Conservation (phyloP, 2,113 vertebrate genomes). For the Bombycilla garrulus region DNA sequence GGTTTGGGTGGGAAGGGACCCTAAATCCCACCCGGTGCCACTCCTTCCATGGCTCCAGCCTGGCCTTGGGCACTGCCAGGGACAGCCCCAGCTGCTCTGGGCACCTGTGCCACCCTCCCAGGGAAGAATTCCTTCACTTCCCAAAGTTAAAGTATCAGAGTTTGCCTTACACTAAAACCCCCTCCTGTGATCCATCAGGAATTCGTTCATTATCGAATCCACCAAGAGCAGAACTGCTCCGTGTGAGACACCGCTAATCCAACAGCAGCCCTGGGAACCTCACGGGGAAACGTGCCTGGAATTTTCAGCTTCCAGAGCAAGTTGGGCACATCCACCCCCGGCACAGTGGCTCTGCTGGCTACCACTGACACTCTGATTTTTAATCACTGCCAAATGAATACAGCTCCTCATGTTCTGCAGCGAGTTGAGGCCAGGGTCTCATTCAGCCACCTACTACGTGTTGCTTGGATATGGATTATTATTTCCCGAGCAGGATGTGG, state of each 20-base stretch:
- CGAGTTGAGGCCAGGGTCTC: neutral
- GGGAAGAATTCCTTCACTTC: neutral
- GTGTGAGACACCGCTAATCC: neutral
- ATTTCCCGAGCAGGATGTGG: neutral
- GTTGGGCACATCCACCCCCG: neutral
- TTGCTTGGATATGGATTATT: neutral
- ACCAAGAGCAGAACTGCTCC: neutral
- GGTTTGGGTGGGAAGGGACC: accelerated
- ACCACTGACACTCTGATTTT: neutral
- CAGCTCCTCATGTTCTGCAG: neutral
- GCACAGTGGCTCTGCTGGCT: neutral
- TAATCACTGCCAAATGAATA: neutral
- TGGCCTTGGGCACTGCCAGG: neutral
- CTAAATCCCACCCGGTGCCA: accelerated
- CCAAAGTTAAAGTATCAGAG: neutral
- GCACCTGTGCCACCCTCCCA: neutral
- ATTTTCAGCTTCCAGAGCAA: neutral
- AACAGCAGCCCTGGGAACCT: neutral
- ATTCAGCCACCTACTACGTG: neutral
- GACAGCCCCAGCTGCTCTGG: neutral
- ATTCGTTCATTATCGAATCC: too few species aligned
- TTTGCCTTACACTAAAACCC: neutral
- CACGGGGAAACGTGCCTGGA: accelerated
- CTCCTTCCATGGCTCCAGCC: neutral
- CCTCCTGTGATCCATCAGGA: neutral